Base-by-base conservation (phyloP, 2,888 invertebrate species). In the Didymodactylos carnosus region DNA sequence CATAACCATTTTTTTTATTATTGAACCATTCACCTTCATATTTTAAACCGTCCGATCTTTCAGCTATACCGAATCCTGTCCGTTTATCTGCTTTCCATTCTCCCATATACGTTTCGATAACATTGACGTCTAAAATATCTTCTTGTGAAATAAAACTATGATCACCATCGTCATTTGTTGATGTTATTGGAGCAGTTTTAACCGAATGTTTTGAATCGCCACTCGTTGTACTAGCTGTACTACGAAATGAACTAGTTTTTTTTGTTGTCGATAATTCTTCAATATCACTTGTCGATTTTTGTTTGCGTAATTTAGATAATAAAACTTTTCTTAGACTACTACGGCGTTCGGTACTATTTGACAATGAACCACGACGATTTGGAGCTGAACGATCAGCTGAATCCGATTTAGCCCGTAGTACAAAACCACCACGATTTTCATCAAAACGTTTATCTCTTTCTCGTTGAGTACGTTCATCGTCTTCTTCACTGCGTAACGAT, bases 51-150 rank as follows among this genome's bases (percentile, higher is more conserved):
- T 98, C 98, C 77, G 93, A 93, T 75, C 98, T 88, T 84, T 98
- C 97, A 82, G 94, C 94, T 78, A 98, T 91, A 78, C 98, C 98
- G 84, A 94, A 97, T 41, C 98, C 95, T 74, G 91, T 91, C 72
- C 98, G 87, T 83, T 95, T 94, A 85, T 99, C 98, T 86, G 95
- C 94, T 84, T 98, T 98, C 98, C 98, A 99, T 86, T 99, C 98
- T 75, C 98, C 98, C 88, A 91, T 90, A 85, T 99, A 99, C 40
- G 93, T 93, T 86, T 99, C 98, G 75, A 92, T 93, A 77, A 94
- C 93, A 82, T 90, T 90, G 70, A 92, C 90, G 84, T 97, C 97
- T 86, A 94, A 88, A 82, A 93, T 92, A 77, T 83, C 83, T 76
- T 83, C 83, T 39, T 97, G 92, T 88, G 90, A 83, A 23, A 82